Percentiles rank a stretch among this genome's conserved stretches.
These are phyloP conservation scores for Colostygia pectinataria DNA, from an alignment of 2,888 invertebrate species.

Conservation along the genomic window DNA sequence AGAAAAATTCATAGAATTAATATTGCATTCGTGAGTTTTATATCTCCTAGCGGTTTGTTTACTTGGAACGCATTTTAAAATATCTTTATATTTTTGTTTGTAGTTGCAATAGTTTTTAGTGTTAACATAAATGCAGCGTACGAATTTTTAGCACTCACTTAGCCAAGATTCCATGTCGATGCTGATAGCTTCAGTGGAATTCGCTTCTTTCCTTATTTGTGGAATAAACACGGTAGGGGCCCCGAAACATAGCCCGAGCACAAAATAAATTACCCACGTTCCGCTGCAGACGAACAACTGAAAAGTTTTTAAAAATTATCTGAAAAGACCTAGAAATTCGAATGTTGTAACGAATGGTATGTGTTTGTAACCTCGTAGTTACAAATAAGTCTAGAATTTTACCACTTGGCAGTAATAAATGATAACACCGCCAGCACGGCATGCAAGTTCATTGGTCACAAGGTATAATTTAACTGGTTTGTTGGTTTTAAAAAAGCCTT, in stretches of 20 bases:
- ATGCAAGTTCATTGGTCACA: conserved; percentile 9
- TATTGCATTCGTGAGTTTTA: conserved; percentile 8
- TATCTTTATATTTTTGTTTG: too few relatives aligned
- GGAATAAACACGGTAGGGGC: conserved; percentile 55
- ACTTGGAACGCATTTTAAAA: background rate
- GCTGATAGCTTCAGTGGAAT: conserved; percentile 41
- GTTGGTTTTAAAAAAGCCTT: too few relatives aligned
- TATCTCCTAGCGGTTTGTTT: background rate
- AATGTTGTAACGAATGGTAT: too few relatives aligned
- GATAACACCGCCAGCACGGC: conserved; percentile 9
- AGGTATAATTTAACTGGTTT: too few relatives aligned
- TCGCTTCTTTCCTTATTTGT: conserved; percentile 47
- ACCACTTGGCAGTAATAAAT: conserved; percentile 22
- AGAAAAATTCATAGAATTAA: conserved; percentile 15
- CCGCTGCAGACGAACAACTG: conserved; percentile 48
- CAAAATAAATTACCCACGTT: conserved; percentile 45
- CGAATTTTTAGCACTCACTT: conserved; percentile 39
- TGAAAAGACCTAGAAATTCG: conserved; percentile 21
- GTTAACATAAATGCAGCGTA: background rate
- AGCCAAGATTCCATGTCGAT: conserved; percentile 56
- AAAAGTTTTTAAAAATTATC: conserved; percentile 27
- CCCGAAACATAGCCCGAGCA: conserved; percentile 49
- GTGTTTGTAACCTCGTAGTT: too few relatives aligned
- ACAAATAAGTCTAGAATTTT: conserved; percentile 23
- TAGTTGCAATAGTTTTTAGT: too few relatives aligned